A percentile compares a stretch with the other conserved stretches of the same genome.
Conservation (phyloP, 2,888 invertebrate genomes). For the Emmelina monodactyla region DNA sequence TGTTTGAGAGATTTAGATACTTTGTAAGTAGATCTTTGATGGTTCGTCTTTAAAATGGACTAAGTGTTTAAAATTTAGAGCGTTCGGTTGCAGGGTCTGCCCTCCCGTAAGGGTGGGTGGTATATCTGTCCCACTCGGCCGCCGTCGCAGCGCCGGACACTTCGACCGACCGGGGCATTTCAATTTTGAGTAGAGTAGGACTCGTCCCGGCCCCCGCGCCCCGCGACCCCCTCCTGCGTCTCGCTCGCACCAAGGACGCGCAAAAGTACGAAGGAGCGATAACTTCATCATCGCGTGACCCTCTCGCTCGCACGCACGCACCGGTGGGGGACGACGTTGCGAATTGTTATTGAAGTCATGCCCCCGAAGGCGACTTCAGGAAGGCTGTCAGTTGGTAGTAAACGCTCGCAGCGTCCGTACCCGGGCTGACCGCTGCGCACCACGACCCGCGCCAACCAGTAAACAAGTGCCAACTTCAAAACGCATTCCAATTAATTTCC, state of each 20-base stretch:
- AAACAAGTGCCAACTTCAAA: slow-evolving; percentile 48
- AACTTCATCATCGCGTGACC: slow-evolving; percentile 60
- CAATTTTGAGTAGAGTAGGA: slow-evolving; percentile 68
- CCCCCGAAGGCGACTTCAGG: slow-evolving; percentile 67
- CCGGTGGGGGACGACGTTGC: slow-evolving; percentile 66
- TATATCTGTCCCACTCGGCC: slow-evolving; percentile 64
- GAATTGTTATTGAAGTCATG: slow-evolving; percentile 68
- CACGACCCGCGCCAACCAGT: slow-evolving; percentile 29
- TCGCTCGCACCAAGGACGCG: slow-evolving; percentile 60
- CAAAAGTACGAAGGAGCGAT: slow-evolving; percentile 69
- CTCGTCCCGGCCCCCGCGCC: slow-evolving; percentile 36
- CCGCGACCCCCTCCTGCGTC: slow-evolving; percentile 34
- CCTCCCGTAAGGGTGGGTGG: slow-evolving; percentile 64
- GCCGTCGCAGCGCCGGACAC: slow-evolving; percentile 67
- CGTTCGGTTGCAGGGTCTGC: slow-evolving; percentile 54
- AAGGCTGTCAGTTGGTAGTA: slow-evolving; percentile 65
- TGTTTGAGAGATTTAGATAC: too few species aligned
- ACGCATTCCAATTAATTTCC: slow-evolving; percentile 8
- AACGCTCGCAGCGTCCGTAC: slow-evolving; percentile 61
- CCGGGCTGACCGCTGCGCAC: slow-evolving; percentile 40
- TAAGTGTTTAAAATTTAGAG: slow-evolving; percentile 44
- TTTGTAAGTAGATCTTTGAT: too few species aligned
- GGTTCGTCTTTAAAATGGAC: neutral
- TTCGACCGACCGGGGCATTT: slow-evolving; percentile 69
- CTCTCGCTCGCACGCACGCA: slow-evolving; percentile 58